Conservation (phyloP, 2,888 invertebrate species). For the Lapara coniferarum region DNA sequence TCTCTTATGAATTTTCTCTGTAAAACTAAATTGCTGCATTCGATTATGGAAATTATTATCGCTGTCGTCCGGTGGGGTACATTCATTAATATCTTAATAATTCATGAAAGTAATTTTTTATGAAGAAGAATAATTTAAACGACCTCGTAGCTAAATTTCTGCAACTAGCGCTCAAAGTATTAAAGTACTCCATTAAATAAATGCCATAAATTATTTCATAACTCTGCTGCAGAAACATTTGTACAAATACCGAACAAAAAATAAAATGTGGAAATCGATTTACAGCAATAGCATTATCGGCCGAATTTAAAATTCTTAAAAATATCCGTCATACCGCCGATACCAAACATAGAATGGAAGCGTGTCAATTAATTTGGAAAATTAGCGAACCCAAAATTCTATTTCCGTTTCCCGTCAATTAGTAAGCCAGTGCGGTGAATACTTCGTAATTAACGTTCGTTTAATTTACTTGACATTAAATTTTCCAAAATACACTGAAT, state of each 20-base stretch:
- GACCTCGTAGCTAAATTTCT: no score
- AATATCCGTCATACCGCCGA: no score
- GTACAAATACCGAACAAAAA: neutral
- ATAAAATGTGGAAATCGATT: neutral
- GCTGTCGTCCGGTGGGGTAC: no score
- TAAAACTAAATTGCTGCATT: no score
- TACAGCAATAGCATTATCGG: neutral
- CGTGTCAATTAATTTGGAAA: slow-evolving; percentile 19
- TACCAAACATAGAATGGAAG: slow-evolving; percentile 1
- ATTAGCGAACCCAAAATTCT: slow-evolving; percentile 18
- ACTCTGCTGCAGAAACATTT: neutral
- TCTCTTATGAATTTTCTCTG: no score
- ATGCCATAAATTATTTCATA: neutral
- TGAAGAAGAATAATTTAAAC: no score
- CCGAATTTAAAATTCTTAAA: neutral
- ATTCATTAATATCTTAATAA: no score
- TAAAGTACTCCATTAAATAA: neutral
- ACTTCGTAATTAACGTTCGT: slow-evolving; percentile 20
- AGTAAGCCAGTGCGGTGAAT: slow-evolving; percentile 19
- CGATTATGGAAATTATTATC: no score
- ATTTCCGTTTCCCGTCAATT: slow-evolving; percentile 23
- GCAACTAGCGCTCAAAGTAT: no score
- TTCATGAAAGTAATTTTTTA: no score
- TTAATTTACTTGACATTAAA: slow-evolving; percentile 8
- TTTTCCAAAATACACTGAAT: neutral